Evolutionary conservation across 2,888 invertebrate species (phyloP), one percentile per base, ranked within the genome.

Genomic region (Chaetogeoica ovagalla): DNA sequence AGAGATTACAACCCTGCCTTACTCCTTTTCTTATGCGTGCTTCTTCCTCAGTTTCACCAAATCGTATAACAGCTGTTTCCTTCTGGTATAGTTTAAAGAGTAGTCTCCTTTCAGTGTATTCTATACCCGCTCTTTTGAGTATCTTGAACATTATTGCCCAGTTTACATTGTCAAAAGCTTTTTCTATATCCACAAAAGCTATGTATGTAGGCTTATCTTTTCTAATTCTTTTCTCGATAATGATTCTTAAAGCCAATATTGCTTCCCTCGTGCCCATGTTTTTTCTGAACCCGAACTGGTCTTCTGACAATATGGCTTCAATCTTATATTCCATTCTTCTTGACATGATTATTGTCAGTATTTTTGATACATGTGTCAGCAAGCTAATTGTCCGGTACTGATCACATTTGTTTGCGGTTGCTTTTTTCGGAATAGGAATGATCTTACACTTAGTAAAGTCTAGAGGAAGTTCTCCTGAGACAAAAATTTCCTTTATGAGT

Each of bases 111-210:
- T 68, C 68, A 23, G 19, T 76, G 55, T 65, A 76, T 17, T 76
- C 39, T 48, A 76, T 66, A 68, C 21, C 59, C 4, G 39, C 39
- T 76, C 30, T 66, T 39, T 77, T 77, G 2, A 77, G 30, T 9
- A 76, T 65, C 68, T 76, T 66, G 39, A 76, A 66, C 69, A 76
- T 66, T 66, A 55, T 66, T 23, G 21, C 30, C 66, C 66, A 66
- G 21, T 66, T 55, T 43, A 63, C 62, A 62, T 62, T 62, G 11
- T 43, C 39, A 43, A 66, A 66, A 66, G n/a, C n/a, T n/a, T n/a
- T n/a, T n/a, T n/a, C n/a, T n/a, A n/a, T n/a, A n/a, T n/a, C n/a
- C n/a, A n/a, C 66, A 66, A 66, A 66, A 66, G 43, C 66, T 66
- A 66, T 66, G 43, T 66, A 66, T 66, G 43, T 62, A 23, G 21